Evolutionary conservation across 2,888 invertebrate species (phyloP).

Genomic region (Phymatocera aterrima): DNA sequence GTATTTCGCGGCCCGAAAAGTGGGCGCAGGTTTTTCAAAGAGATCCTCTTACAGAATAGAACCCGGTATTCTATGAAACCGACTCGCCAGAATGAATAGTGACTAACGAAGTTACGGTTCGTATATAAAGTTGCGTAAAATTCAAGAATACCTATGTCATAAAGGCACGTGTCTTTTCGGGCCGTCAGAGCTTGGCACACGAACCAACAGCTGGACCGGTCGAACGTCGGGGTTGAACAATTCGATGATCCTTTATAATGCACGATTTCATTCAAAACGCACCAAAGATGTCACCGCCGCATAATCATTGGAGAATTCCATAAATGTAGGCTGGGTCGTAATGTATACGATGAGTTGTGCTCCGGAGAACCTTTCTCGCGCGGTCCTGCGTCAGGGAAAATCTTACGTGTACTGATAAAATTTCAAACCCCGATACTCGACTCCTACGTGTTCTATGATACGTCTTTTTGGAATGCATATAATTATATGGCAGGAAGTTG

Average conservation of each 20-base stretch:
- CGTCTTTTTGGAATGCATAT: neutral
- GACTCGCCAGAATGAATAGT: neutral
- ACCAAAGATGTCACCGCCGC: neutral
- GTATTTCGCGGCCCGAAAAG: neutral
- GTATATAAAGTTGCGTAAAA: conserved; percentile 1
- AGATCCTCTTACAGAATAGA: neutral
- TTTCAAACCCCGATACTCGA: neutral
- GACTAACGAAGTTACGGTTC: conserved; percentile 20
- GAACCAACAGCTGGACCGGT: neutral
- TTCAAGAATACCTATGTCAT: neutral
- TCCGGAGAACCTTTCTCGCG: neutral
- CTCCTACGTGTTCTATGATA: neutral
- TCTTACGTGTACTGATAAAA: neutral
- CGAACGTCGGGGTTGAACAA: neutral
- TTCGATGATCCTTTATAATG: neutral
- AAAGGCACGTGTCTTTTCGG: conserved; percentile 22
- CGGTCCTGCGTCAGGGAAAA: neutral
- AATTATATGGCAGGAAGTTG: neutral
- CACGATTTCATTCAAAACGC: neutral
- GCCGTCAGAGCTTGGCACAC: neutral
- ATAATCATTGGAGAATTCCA: neutral
- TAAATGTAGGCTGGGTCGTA: neutral
- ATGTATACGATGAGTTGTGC: neutral
- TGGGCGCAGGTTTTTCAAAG: neutral
- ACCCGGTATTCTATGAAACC: conserved; percentile 8